These are phyloP conservation scores for Ginglymostoma cirratum DNA, from an alignment of 2,113 vertebrate species.

Conservation along the genomic window DNA sequence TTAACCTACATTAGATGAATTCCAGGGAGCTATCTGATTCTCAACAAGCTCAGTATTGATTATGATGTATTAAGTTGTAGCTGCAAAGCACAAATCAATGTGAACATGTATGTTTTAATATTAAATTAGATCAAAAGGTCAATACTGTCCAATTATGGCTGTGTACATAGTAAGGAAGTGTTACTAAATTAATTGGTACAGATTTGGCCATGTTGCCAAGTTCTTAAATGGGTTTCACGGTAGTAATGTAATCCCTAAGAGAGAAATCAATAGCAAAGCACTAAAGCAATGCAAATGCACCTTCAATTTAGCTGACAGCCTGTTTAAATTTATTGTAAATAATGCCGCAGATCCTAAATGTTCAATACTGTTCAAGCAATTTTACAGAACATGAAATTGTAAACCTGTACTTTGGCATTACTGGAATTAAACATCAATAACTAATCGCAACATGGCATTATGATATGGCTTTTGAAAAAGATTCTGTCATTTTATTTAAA, in stretches of 20 bases:
- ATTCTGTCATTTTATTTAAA: neutral
- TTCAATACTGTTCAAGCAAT: slow-evolving; percentile 15
- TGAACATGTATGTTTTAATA: neutral
- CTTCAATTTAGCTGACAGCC: slow-evolving; percentile 10
- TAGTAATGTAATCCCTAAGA: slow-evolving; percentile 24
- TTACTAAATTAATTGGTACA: neutral
- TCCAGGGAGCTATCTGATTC: neutral
- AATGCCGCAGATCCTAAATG: slow-evolving; percentile 15
- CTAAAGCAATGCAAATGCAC: slow-evolving; percentile 19
- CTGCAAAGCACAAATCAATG: slow-evolving; percentile 12
- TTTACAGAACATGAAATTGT: slow-evolving; percentile 18
- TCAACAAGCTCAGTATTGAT: slow-evolving; percentile 18
- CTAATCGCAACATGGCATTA: neutral
- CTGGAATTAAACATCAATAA: neutral
- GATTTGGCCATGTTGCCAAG: neutral
- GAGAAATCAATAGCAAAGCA: slow-evolving; percentile 16
- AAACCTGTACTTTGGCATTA: neutral
- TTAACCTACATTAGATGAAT: neutral
- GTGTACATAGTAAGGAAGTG: neutral
- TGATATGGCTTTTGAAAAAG: neutral
- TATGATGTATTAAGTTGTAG: neutral
- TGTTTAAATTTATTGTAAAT: slow-evolving; percentile 29
- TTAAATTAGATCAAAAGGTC: neutral
- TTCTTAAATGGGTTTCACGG: neutral
- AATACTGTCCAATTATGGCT: neutral